These are phyloP conservation scores for Empis stercorea DNA, from an alignment of 2,888 invertebrate genomes.

Conservation along the genomic window DNA sequence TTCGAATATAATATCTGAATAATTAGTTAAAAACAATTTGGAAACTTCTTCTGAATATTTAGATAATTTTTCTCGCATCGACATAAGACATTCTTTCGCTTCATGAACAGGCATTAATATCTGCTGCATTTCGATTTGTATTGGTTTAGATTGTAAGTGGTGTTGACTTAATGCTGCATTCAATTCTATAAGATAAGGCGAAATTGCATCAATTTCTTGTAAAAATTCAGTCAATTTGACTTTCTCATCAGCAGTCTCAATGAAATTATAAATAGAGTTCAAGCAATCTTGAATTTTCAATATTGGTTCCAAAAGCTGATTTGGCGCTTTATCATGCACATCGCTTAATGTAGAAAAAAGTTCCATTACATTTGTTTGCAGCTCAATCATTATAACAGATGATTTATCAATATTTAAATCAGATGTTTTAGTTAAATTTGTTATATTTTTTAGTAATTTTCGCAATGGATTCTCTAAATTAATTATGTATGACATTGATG, in stretches of 20 bases:
- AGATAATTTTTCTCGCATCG: slow-evolving; percentile 24
- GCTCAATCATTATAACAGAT: not conserved
- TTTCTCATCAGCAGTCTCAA: slow-evolving; percentile 6
- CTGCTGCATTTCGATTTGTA: slow-evolving; percentile 18
- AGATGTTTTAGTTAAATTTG: slow-evolving; percentile 6
- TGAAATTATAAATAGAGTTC: slow-evolving; percentile 7
- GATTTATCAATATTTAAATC: not conserved
- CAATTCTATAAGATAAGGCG: not conserved
- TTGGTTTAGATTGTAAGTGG: not conserved
- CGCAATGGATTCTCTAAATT: slow-evolving; percentile 2
- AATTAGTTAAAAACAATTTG: slow-evolving; percentile 3
- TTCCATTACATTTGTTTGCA: slow-evolving; percentile 9
- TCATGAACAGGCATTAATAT: slow-evolving; percentile 25
- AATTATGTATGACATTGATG: not conserved
- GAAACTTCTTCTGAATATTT: slow-evolving; percentile 7
- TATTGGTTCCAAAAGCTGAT: slow-evolving; percentile 2
- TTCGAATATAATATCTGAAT: slow-evolving; percentile 3
- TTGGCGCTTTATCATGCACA: slow-evolving; percentile 2
- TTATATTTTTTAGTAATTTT: slow-evolving; percentile 5
- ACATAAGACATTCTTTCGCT: slow-evolving; percentile 21
- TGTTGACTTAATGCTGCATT: not conserved
- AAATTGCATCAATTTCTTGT: slow-evolving; percentile 27
- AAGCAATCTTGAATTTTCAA: slow-evolving; percentile 7
- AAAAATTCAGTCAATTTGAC: slow-evolving; percentile 20
- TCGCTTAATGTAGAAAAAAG: slow-evolving; percentile 7